These are phyloP conservation scores for Dolichotis patagonum DNA, from an alignment of 2,113 vertebrate species.

Conservation along the genomic window DNA sequence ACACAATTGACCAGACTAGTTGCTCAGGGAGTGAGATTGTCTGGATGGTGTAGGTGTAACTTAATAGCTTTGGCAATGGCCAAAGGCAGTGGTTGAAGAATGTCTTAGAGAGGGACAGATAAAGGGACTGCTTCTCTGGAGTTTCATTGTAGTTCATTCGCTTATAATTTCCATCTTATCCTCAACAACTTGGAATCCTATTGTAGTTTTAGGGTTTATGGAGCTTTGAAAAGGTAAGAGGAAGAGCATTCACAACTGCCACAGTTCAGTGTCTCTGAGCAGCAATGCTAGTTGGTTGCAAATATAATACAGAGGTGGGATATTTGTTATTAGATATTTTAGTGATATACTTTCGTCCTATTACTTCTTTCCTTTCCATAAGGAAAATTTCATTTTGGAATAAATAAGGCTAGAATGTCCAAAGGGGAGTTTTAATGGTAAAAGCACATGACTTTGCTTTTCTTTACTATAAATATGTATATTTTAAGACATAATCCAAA, in stretches of 20 bases:
- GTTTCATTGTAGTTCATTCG: constrained; percentile 41
- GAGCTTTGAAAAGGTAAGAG: not conserved
- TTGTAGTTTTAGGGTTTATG: not conserved
- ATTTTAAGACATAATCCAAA: constrained; percentile 59
- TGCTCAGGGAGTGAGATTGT: constrained; percentile 45
- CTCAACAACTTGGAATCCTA: not conserved
- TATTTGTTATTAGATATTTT: not conserved
- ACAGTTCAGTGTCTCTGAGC: not conserved
- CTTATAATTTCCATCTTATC: not conserved
- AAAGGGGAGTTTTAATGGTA: constrained; percentile 43
- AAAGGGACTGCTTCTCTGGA: not conserved
- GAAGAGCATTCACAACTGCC: not conserved
- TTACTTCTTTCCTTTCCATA: not conserved
- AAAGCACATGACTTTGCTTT: constrained; percentile 58
- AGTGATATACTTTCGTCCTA: not conserved
- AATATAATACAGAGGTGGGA: not conserved
- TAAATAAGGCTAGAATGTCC: constrained; percentile 18
- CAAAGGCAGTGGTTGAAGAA: constrained; percentile 29
- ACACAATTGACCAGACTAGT: constrained; percentile 28
- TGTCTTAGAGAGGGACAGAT: constrained; percentile 2
- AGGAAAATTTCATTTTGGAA: not conserved
- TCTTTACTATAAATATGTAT: constrained; percentile 66
- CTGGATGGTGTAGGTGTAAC: constrained; percentile 45
- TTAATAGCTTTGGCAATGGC: constrained; percentile 43
- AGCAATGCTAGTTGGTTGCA: not conserved